phyloP scores from a whole-genome alignment of 2,888 invertebrate species.

The Harpagoxenus sublaevis region DNA sequence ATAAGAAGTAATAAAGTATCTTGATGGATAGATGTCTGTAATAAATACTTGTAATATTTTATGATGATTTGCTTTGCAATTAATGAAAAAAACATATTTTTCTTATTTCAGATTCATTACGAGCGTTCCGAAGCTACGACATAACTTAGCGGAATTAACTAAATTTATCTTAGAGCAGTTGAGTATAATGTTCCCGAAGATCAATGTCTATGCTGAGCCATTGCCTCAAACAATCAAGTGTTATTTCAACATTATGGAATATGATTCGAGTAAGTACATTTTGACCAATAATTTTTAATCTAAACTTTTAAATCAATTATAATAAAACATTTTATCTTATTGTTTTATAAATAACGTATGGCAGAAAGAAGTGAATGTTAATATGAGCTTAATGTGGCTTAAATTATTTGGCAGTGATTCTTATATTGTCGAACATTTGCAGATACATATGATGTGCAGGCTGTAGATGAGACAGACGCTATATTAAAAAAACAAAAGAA shows the following conservation, averaged over 20 bases:
- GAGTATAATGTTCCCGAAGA: conserved; percentile 86
- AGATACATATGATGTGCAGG: conserved; percentile 85
- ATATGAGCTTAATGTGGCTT: background rate
- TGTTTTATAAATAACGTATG: background rate
- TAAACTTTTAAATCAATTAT: background rate
- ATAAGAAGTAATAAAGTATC: conserved; percentile 9
- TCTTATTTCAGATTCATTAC: conserved; percentile 88
- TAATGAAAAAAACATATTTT: conserved; percentile 15
- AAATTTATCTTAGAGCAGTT: conserved; percentile 89
- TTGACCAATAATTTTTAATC: background rate
- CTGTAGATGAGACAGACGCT: conserved; percentile 82
- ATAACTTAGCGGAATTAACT: conserved; percentile 88
- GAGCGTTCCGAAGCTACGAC: conserved; percentile 91
- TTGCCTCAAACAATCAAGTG: conserved; percentile 86
- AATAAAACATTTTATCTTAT: background rate
- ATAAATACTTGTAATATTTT: background rate
- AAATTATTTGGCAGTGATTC: background rate
- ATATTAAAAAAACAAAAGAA: conserved; percentile 87
- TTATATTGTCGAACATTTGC: conserved; percentile 30
- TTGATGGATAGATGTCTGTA: background rate
- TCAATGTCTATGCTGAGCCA: conserved; percentile 84
- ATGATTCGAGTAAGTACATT: conserved; percentile 87
- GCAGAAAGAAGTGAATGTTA: background rate
- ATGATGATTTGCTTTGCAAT: conserved; percentile 33
- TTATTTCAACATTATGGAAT: conserved; percentile 90